These are phyloP conservation scores for Machimus atricapillus DNA, from an alignment of 2,888 invertebrate genomes.

Conservation along the genomic window DNA sequence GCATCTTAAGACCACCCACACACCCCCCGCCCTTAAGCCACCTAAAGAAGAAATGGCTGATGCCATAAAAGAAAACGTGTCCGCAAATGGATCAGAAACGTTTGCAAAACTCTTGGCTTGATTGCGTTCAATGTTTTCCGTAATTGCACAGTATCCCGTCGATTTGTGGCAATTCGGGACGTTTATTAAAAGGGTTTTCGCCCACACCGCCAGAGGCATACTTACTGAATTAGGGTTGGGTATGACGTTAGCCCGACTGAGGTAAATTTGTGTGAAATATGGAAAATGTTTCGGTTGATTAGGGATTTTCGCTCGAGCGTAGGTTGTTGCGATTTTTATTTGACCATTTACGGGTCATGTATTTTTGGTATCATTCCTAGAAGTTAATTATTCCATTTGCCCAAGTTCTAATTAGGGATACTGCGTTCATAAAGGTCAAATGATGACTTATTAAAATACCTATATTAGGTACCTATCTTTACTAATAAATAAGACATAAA, in stretches of 20 bases:
- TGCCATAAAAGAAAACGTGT: slow-evolving; percentile 13
- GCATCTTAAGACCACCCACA: neutral
- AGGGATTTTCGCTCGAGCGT: neutral
- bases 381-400: neutral
- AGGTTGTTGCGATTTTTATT: neutral
- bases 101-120: slow-evolving; percentile 18
- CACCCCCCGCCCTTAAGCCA: neutral
- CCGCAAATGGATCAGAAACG: slow-evolving; percentile 19
- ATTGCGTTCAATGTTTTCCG: slow-evolving; percentile 2
- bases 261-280: slow-evolving; percentile 12
- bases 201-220: neutral
- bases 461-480: too few species aligned
- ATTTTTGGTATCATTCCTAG: neutral
- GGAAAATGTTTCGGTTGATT: neutral
- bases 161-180: neutral
- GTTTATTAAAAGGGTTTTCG: slow-evolving; percentile 5
- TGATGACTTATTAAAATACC: neutral
- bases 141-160: slow-evolving; percentile 26
- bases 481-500: too few species aligned
- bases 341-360: neutral
- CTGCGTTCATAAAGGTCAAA: neutral
- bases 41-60: neutral
- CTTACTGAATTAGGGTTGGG: neutral
- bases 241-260: neutral
- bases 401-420: neutral